Evolutionary conservation across 35 echinoderm and acorn worm species (phyloP), one percentile per base, ranked within the genome.

Genomic region (Holothuria glaberrima): DNA sequence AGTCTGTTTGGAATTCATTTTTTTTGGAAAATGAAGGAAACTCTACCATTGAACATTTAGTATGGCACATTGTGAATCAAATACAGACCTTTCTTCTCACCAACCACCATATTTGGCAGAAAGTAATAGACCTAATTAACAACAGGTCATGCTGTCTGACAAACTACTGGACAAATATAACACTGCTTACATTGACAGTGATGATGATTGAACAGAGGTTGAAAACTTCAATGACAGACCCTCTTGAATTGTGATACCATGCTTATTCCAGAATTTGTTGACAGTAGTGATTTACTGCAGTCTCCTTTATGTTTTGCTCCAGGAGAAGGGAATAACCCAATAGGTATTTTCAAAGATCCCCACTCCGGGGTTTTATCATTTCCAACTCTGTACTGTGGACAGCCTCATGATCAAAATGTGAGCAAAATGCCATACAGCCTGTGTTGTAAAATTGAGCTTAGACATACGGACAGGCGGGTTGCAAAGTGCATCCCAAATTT

Each of bases 151-250:
- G 31, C 66, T 26, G 2, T 25, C 24, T 69, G 66, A 24, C 66
- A 3, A 1, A 66, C 63, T 17, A 16, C 63, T 66, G 20, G 20
- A 66, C 28, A 54, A 5, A 5, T 54, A 1, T 54, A 69, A 69
- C 9, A 29, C 66, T 69, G 24, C 24, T 69, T 16, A 65, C 28
- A 33, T 69, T 69, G 66, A 69, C 66, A 69, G 66, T 16, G 31
- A 33, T 69, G 66, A 69, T 69, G 66, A 69, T 69, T 69, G 66
- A 0, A 69, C 66, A 69, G 66, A 69, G 66, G 17, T 69, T 69
- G n/a, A 69, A 69, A 69, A 69, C 66, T 26, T 69, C 9, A 69
- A 69, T 69, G 66, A 69, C 66, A 69, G 66, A 69, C 66, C 66
- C 21, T 26, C 66, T 19, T 0, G 66, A 69, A 69, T 22, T 69